These are phyloP conservation scores for Xylota segnis DNA, from an alignment of 2,888 invertebrate genomes.

Conservation along the genomic window DNA sequence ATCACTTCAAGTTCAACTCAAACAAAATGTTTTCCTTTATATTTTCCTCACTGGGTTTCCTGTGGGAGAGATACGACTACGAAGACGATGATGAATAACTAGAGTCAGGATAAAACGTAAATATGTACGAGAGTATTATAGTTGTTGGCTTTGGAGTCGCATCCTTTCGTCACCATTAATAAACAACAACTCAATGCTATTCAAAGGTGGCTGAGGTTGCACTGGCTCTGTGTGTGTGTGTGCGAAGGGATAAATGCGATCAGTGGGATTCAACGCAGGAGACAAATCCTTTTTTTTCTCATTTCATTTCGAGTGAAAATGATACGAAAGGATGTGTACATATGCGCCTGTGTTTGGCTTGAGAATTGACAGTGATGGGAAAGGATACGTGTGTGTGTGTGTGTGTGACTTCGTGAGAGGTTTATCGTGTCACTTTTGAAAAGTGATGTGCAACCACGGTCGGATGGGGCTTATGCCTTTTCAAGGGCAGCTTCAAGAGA, in stretches of 20 bases:
- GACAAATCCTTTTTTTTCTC: slow-evolving; percentile 54
- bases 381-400: slow-evolving; percentile 19
- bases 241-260: slow-evolving; percentile 71
- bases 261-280: slow-evolving; percentile 73
- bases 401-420: slow-evolving; percentile 47
- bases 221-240: slow-evolving; percentile 17
- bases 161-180: slow-evolving; percentile 53
- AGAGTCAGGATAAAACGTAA: slow-evolving; percentile 69
- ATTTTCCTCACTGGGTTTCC: slow-evolving; percentile 49
- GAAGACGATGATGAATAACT: slow-evolving; percentile 59
- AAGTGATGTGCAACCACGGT: slow-evolving; percentile 35
- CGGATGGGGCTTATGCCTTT: slow-evolving; percentile 3
- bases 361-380: slow-evolving; percentile 46
- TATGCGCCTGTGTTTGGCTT: slow-evolving; percentile 16
- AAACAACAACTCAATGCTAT: slow-evolving; percentile 57
- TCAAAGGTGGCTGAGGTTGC: slow-evolving; percentile 53
- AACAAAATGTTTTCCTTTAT: slow-evolving; percentile 76
- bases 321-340: slow-evolving; percentile 39
- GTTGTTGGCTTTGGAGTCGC: slow-evolving; percentile 46
- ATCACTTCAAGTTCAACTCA: slow-evolving; percentile 77
- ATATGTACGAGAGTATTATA: slow-evolving; percentile 56
- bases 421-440: slow-evolving; percentile 55
- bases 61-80: slow-evolving; percentile 43
- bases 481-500: slow-evolving; percentile 18
- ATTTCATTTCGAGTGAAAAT: slow-evolving; percentile 42